These are phyloP conservation scores for Gandaritis pyraliata DNA, from an alignment of 2,888 invertebrate species.

Conservation along the genomic window DNA sequence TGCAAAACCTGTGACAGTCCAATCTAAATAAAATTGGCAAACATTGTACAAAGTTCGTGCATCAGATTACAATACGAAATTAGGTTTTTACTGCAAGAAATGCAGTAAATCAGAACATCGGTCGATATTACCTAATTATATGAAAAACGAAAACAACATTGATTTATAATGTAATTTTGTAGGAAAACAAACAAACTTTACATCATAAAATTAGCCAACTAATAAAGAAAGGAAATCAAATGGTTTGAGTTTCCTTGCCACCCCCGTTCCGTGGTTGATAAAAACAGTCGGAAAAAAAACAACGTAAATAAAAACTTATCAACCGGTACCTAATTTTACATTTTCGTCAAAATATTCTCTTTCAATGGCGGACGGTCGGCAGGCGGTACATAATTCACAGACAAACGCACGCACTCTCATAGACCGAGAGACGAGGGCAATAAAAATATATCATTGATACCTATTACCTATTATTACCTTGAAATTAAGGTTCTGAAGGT, in stretches of 20 bases:
- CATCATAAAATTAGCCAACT: too few relatives aligned
- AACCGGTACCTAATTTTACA: conserved; percentile 13
- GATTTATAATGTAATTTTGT: too few relatives aligned
- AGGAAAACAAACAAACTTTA: too few relatives aligned
- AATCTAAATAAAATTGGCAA: conserved; percentile 24
- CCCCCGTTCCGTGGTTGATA: not conserved
- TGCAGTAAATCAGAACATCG: not conserved
- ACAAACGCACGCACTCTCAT: conserved; percentile 32
- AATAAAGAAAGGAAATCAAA: too few relatives aligned
- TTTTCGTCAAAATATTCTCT: conserved; percentile 31
- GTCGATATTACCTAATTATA: not conserved
- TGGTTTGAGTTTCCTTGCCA: too few relatives aligned
- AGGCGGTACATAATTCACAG: conserved; percentile 25
- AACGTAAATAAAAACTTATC: conserved; percentile 30
- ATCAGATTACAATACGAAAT: conserved; percentile 9
- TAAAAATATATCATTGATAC: not conserved
- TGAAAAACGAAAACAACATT: not conserved
- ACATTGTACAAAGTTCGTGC: conserved; percentile 19
- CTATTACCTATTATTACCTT: too few relatives aligned
- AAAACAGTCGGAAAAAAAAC: not conserved
- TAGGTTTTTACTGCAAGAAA: conserved; percentile 6
- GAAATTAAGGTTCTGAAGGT: too few relatives aligned
- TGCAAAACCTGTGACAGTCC: conserved; percentile 19
- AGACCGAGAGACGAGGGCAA: conserved; percentile 14
- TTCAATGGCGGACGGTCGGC: conserved; percentile 2